Percentiles rank a stretch among this genome's conserved stretches.
phyloP scores from a whole-genome alignment of 2,113 vertebrate species.

The Rhynchomys soricoides region DNA sequence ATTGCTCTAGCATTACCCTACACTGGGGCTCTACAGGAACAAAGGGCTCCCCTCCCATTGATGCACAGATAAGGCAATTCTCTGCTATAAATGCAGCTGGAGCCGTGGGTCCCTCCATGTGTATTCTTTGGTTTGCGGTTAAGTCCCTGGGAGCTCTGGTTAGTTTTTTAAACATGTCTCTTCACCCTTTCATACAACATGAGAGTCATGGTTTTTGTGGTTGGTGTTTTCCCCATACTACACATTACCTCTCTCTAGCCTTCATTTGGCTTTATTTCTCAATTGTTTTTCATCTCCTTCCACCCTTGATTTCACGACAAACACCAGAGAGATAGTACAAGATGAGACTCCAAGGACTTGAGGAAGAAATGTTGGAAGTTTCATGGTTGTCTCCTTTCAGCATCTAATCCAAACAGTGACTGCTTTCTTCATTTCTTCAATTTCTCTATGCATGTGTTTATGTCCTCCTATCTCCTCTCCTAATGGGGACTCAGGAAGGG shows the following conservation, averaged over 20 bases:
- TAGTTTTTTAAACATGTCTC: not conserved
- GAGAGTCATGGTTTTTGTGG: not conserved
- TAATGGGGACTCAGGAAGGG: not conserved
- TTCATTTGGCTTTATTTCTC: not conserved
- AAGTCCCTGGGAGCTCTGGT: too few species aligned
- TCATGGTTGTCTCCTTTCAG: not conserved
- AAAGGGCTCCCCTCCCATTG: too few species aligned
- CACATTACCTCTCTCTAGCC: not conserved
- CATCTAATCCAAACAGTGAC: not conserved
- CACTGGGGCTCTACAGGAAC: too few species aligned
- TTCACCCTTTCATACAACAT: not conserved
- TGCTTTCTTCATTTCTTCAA: not conserved
- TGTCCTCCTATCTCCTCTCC: not conserved
- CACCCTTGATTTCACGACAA: not conserved
- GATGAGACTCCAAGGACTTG: not conserved
- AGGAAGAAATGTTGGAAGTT: not conserved
- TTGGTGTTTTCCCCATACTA: not conserved
- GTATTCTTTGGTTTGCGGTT: too few species aligned
- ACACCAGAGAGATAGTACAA: not conserved
- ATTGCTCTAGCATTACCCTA: too few species aligned
- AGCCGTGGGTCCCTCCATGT: too few species aligned
- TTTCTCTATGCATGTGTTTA: not conserved
- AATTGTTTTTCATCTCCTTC: not conserved
- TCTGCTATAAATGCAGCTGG: too few species aligned
- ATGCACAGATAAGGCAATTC: too few species aligned